Conservation (phyloP, 2,113 vertebrate species). For the Myodes glareolus region DNA sequence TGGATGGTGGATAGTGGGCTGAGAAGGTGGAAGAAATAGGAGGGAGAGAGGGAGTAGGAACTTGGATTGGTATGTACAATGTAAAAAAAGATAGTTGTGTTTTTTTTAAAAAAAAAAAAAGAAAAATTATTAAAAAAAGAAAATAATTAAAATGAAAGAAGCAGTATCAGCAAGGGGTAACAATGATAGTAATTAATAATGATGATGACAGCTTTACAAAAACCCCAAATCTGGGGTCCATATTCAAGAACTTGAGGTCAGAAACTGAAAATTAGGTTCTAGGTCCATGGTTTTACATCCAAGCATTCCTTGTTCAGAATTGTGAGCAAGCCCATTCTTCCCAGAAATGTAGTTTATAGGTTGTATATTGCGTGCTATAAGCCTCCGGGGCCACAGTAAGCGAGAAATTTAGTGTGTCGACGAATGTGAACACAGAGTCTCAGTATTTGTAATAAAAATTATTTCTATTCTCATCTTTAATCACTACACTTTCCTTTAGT, state of each 20-base stretch:
- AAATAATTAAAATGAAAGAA: neutral
- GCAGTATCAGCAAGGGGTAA: neutral
- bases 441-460: neutral
- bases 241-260: neutral
- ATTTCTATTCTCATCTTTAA: neutral
- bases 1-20: too few species aligned
- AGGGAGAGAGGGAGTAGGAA: too few species aligned
- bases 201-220: neutral
- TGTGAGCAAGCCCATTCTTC: neutral
- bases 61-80: too few species aligned
- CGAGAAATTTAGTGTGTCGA: neutral
- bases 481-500: neutral
- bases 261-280: neutral
- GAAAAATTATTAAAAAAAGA: too few species aligned
- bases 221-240: neutral
- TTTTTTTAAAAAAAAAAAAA: too few species aligned
- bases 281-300: neutral
- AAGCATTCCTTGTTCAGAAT: neutral
- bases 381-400: too few species aligned
- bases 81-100: too few species aligned
- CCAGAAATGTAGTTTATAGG: neutral
- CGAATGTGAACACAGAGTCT: neutral
- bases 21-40: too few species aligned
- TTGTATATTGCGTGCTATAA: too few species aligned
- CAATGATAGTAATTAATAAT: neutral